Base-by-base conservation (phyloP, 1,140 invertebrate species). In the Panagrolaimus sp. region DNA sequence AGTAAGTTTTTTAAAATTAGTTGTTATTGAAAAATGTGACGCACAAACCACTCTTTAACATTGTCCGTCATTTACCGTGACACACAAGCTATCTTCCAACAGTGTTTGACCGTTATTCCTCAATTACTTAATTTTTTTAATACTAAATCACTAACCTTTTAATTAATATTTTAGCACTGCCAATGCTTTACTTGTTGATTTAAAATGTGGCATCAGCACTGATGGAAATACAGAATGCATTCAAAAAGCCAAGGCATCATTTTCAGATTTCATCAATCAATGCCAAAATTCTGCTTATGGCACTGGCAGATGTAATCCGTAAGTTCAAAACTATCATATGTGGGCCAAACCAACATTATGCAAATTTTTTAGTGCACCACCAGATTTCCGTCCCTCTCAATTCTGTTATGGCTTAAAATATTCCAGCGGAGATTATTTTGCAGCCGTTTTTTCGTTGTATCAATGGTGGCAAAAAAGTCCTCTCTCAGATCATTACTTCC, bases 251-350 rank as follows among this genome's bases (percentile, higher is more conserved):
- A 58, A 28, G 10, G 52, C 21, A 26, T 21, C 52, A 1, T 58
- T 58, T 8, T 21, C 28, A 14, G 28, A 58, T n/a, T 58, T 58
- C 8, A 21, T 28, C 3, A 58, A 12, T 21, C 21, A 12, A 21
- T 58, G 52, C 52, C 12, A 58, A 28, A 26, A 58, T 58, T 28
- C 21, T 21, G 12, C 21, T 21, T 28, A 26, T 58, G 52, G 52
- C 21, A 58, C 52, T 8, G 52, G 52, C 28, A 26, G 28, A 21
- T 58, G 52, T 58, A 58, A 58, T 58, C 14, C 52, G 52, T 58
- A 58, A 17, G 52, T 58, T 58, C 28, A 12, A 28, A 58, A 12
- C 1, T 58, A 21, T 52, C 26, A 10, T n/a, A 46, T n/a, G n/a
- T n/a, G n/a, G n/a, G n/a, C n/a, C n/a, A n/a, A n/a, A n/a, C n/a